Evolutionary conservation across 2,888 invertebrate genomes (phyloP), one percentile per base, ranked within the genome.

Genomic region (Serripes groenlandicus): DNA sequence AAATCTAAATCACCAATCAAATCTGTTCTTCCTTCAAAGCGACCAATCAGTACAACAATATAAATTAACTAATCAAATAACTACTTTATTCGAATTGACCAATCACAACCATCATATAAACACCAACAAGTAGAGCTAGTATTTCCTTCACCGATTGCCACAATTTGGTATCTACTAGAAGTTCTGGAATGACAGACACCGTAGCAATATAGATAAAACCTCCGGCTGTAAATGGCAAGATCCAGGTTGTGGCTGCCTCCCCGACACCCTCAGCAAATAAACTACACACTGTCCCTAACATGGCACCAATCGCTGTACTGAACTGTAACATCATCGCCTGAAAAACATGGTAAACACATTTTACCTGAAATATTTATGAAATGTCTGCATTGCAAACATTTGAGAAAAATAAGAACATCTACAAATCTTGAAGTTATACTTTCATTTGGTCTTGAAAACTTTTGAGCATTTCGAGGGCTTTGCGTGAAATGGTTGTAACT

Each of bases 171-270:
- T 98, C 98, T 94, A 98, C 97, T 88, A 99, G 95, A 66, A 99
- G 96, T 95, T 99, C 99, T 11, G 99, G 99, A 93, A 99, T 97
- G 30, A 99, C 98, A 18, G 99, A 99, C 0, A 99, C 99, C 26
- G 99, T 98, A 28, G 99, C 99, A 91, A 99, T 99, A 95, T 99
- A 99, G 94, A 99, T 99, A 94, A 99, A 99, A n/a, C 99, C 96
- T 18, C 99, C 99, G 60, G 99, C 99, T 11, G 99, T 99, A 92
- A 99, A 99, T 21, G 99, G 99, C 77, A 99, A 95, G 74, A 99
- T 97, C 96, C 99, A 98, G 49, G 92, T 90, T 4, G 92, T 93
- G 60, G 94, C 93, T 15, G 91, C 91, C 9, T 92, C 92, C 5
- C 93, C 95, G 26, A 94, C 92, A 88, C 98, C 98, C 93, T 98